Base-by-base conservation (phyloP, 2,888 invertebrate species). In the Ophion slaviceki region DNA sequence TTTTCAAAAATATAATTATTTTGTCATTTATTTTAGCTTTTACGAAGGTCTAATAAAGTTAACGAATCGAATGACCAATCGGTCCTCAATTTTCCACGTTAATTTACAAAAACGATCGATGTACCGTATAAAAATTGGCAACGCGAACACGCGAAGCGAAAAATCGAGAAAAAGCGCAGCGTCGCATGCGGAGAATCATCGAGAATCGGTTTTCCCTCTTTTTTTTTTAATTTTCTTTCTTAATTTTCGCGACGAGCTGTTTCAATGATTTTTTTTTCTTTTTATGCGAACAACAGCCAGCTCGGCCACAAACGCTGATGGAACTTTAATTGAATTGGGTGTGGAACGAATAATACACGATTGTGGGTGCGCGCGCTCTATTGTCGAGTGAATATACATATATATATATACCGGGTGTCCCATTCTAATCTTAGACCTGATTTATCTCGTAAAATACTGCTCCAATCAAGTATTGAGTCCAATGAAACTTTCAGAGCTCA, bases 251-350 rank as follows among this genome's bases (percentile, higher is more conserved):
- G 53, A 17, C 17, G 53, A 32, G 53, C 32, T 17, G n/a, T 64
- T 75, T 17, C 4, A 61, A 61, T 59, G 14, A 20, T 68, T 20
- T 45, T 45, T 68, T 68, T 8, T 11, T 70, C 45, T 5, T 17
- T 40, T 45, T 40, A 45, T n/a, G 32, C 66, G 10, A 47, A 67
- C 14, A 14, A 67, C 47, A 20, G 36, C 14, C 36, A 28, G 47
- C 14, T 61, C n/a, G 20, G 10, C n/a, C 59, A 57, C 32, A 32
- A 47, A 68, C 47, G n/a, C 45, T 53, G 47, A 75, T 53, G 64
- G 53, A 66, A 76, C 32, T 76, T 53, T 76, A 47, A 66, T 76
- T 66, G 64, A 66, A 76, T 28, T 14, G 64, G 32, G 64, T 75
- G 32, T 75, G 28, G n/a, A 76, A 64, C 47, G 53, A 66, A 76